Percentiles rank a stretch among this genome's conserved stretches.
Conservation (phyloP, 2,113 vertebrate genomes). For the Meriones unguiculatus region DNA sequence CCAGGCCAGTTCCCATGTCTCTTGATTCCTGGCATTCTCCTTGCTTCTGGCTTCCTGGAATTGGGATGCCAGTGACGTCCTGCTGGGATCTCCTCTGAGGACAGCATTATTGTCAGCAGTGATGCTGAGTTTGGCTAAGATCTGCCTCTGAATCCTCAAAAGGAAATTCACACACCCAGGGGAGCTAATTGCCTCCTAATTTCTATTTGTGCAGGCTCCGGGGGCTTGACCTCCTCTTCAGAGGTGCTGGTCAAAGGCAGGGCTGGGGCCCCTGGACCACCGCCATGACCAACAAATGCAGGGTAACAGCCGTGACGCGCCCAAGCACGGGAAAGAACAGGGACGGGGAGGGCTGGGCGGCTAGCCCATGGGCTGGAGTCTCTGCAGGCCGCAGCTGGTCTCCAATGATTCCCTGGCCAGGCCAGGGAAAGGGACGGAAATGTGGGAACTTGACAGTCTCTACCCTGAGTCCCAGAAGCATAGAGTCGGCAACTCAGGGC, state of each 20-base stretch:
- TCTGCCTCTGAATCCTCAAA: slow-evolving; percentile 72
- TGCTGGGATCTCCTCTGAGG: slow-evolving; percentile 51
- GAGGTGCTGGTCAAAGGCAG: slow-evolving; percentile 79
- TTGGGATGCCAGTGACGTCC: slow-evolving; percentile 55
- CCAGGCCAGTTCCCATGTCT: slow-evolving; percentile 48
- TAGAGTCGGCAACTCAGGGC: fast-evolving
- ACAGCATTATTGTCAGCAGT: slow-evolving; percentile 61
- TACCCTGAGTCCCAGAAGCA: neutral
- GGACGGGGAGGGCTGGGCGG: neutral
- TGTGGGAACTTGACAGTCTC: neutral
- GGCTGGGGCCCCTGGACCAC: slow-evolving; percentile 79
- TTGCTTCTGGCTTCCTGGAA: slow-evolving; percentile 62
- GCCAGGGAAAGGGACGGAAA: neutral
- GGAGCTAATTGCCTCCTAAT: slow-evolving; percentile 80
- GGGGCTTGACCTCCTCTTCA: slow-evolving; percentile 69
- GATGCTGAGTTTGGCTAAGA: slow-evolving; percentile 73
- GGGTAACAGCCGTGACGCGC: slow-evolving; percentile 75
- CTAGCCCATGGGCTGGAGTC: slow-evolving; percentile 43
- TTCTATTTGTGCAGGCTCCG: slow-evolving; percentile 74
- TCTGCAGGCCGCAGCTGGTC: slow-evolving; percentile 41
- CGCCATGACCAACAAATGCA: slow-evolving; percentile 84
- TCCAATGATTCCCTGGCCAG: neutral
- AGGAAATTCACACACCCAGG: slow-evolving; percentile 72
- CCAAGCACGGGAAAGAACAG: slow-evolving; percentile 55
- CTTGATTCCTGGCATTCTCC: slow-evolving; percentile 27